phyloP scores from a whole-genome alignment of 1,140 invertebrate species.

The Drosophila oshimai region DNA sequence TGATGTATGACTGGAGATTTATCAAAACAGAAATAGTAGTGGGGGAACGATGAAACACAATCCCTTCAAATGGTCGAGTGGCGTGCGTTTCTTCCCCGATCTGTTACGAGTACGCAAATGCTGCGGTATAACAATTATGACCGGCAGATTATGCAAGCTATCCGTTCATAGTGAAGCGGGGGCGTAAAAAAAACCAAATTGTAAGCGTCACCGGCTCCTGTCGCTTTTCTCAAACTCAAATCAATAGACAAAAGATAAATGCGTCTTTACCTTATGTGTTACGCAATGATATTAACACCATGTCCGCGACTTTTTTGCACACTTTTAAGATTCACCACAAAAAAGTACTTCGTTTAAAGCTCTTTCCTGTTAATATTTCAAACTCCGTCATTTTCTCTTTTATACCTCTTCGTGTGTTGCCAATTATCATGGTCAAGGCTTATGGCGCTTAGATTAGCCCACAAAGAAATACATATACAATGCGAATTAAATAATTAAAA shows the following conservation, averaged over 20 bases:
- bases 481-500: conserved; percentile 65
- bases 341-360: conserved; percentile 13
- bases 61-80: conserved; percentile 45
- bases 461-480: conserved; percentile 6
- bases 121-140: conserved; percentile 19
- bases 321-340: conserved; percentile 7
- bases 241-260: conserved; percentile 13
- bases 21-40: conserved; percentile 49
- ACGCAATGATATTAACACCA: conserved; percentile 32
- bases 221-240: conserved; percentile 11
- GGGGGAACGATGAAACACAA: conserved; percentile 17
- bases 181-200: conserved; percentile 2
- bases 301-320: conserved; percentile 31
- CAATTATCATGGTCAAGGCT: conserved; percentile 70
- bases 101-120: conserved; percentile 13
- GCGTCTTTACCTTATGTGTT: conserved; percentile 25
- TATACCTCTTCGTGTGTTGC: conserved; percentile 30
- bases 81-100: conserved; percentile 25
- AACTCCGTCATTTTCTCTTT: conserved; percentile 53
- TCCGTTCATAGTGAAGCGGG: neutral
- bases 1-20: conserved; percentile 63
- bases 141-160: conserved; percentile 18
- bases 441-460: conserved; percentile 23
- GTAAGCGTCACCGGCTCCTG: conserved; percentile 5
- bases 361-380: conserved; percentile 28